These are phyloP conservation scores for Hepsetus odoe DNA, from an alignment of 2,113 vertebrate genomes.

Conservation along the genomic window DNA sequence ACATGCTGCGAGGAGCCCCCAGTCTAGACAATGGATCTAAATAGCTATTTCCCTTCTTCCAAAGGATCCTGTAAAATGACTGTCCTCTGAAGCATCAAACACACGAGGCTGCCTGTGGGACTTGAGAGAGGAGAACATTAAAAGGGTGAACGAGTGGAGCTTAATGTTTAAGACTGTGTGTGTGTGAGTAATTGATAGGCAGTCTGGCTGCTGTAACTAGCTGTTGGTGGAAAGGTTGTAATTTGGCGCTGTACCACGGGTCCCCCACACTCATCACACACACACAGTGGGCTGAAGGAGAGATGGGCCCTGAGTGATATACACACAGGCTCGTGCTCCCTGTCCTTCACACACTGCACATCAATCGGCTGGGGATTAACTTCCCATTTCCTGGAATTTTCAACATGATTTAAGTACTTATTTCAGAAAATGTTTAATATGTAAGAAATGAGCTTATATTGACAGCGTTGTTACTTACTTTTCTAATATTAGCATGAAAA, in stretches of 20 bases:
- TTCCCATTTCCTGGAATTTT: no score
- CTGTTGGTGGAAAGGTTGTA: conserved; percentile 49
- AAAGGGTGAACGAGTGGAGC: conserved; percentile 49
- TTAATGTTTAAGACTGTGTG: conserved; percentile 47
- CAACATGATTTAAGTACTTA: no score
- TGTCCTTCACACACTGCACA: not conserved
- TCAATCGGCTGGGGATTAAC: no score
- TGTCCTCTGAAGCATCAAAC: conserved; percentile 54
- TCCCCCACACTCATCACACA: conserved; percentile 16
- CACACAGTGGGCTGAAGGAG: conserved; percentile 24
- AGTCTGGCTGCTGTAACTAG: conserved; percentile 45
- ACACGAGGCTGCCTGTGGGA: conserved; percentile 43
- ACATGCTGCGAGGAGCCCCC: conserved; percentile 8
- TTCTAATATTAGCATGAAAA: no score
- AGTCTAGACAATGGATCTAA: conserved; percentile 57
- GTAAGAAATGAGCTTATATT: no score
- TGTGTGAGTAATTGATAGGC: conserved; percentile 54
- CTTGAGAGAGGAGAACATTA: conserved; percentile 48
- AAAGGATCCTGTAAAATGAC: conserved; percentile 55
- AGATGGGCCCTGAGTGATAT: not conserved
- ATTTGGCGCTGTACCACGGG: conserved; percentile 41
- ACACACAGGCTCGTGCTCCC: conserved; percentile 13
- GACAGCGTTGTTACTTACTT: no score
- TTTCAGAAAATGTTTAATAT: no score
- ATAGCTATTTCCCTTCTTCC: conserved; percentile 53